Conservation (phyloP, 2,888 invertebrate species). For the Heliconius ethilla region DNA sequence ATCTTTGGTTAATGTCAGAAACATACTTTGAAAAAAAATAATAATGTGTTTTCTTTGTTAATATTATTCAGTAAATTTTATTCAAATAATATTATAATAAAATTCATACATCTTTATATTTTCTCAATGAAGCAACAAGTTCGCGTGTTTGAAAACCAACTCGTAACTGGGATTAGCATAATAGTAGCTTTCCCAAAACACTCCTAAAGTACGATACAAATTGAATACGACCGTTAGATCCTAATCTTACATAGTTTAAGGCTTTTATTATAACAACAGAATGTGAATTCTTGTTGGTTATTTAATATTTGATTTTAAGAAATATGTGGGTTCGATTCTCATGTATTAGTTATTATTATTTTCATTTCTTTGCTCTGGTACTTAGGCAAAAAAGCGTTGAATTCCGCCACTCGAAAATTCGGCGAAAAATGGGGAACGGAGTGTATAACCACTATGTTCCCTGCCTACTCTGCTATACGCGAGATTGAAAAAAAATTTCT, state of each 20-base stretch:
- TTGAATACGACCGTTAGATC: conserved; percentile 10
- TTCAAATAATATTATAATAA: neutral
- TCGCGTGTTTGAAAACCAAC: conserved; percentile 62
- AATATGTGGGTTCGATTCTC: too few relatives aligned
- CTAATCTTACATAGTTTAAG: conserved; percentile 5
- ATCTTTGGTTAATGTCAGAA: too few relatives aligned
- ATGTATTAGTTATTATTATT: too few relatives aligned
- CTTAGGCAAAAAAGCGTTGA: too few relatives aligned
- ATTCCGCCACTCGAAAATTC: too few relatives aligned
- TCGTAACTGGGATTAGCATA: conserved; percentile 64
- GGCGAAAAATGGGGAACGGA: too few relatives aligned
- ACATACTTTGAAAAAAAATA: too few relatives aligned
- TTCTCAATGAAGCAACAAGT: conserved; percentile 68
- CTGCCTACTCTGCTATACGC: too few relatives aligned
- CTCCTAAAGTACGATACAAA: conserved; percentile 47
- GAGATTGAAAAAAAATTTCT: too few relatives aligned
- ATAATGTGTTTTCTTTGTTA: neutral
- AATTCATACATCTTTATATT: conserved; percentile 30
- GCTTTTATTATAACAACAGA: neutral
- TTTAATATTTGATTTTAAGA: too few relatives aligned
- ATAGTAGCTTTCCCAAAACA: conserved; percentile 63
- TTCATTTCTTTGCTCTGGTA: too few relatives aligned
- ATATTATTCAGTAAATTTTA: neutral
- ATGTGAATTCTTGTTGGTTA: neutral
- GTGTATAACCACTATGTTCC: too few relatives aligned